These are phyloP conservation scores for Bradypodion ventrale DNA, from an alignment of 2,797 vertebrate genomes.

Conservation along the genomic window DNA sequence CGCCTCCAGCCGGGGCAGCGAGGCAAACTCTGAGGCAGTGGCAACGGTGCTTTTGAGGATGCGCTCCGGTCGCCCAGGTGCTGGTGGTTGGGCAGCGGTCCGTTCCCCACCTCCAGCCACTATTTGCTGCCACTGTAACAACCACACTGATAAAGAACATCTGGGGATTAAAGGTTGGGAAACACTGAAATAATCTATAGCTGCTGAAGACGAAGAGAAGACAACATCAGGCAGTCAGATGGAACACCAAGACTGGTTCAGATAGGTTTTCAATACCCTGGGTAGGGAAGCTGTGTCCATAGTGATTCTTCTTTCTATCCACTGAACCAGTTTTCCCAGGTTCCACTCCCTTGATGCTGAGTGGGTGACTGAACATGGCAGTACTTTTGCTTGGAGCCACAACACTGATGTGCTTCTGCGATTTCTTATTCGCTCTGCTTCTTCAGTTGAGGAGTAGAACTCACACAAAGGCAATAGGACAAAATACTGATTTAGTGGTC, in stretches of 20 bases:
- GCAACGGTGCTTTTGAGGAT: too few relatives aligned
- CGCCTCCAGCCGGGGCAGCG: too few relatives aligned
- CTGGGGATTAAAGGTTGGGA: too few relatives aligned
- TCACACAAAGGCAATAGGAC: background rate
- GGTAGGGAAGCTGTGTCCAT: background rate
- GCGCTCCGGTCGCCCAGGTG: too few relatives aligned
- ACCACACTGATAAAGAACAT: too few relatives aligned
- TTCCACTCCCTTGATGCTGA: background rate
- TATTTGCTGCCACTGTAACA: too few relatives aligned
- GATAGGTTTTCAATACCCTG: background rate
- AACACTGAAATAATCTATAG: too few relatives aligned
- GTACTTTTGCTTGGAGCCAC: background rate
- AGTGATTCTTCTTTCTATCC: background rate
- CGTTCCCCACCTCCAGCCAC: too few relatives aligned
- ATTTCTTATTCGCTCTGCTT: too few relatives aligned
- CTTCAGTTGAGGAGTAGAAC: background rate
- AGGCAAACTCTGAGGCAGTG: too few relatives aligned
- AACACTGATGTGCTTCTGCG: background rate
- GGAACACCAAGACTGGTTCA: background rate
- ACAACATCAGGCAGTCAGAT: background rate
- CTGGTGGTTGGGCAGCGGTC: too few relatives aligned
- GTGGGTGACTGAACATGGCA: background rate
- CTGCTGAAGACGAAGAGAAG: background rate
- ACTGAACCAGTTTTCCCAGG: background rate
- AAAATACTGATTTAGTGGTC: background rate